Base-by-base conservation (phyloP, 2,888 invertebrate species). In the Synergus umbraculus region DNA sequence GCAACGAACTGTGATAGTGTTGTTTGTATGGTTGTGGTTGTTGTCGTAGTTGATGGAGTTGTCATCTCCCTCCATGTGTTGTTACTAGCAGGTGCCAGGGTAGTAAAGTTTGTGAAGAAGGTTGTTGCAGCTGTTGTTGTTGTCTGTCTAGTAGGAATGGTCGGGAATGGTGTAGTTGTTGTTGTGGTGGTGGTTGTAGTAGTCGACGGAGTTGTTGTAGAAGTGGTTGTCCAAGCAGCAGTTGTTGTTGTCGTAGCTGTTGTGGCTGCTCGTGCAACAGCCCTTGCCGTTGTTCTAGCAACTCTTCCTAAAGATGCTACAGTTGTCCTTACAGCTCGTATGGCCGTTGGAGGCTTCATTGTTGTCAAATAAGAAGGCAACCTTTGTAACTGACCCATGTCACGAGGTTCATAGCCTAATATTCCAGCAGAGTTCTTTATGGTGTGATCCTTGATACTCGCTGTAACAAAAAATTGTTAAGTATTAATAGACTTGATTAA, bases 391-490 rank as follows among this genome's bases (percentile, higher is more conserved):
- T 91, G 90, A 60, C 93, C 93, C 87, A 95, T 94, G 85, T 95
- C 94, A 77, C 94, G 94, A 69, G 95, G 91, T 58, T 83, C 83
- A 15, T 81, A 82, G 79, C 95, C 94, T 84, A 95, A 90, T 64
- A 95, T 95, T 86, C 95, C 95, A 83, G 96, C 96, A 80, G 96
- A 95, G 92, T 96, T 96, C 87, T 96, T 95, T 89, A 96, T 91
- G 77, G 96, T 95, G 91, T 97, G 96, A 88, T 95, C 95, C 84
- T 95, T 95, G 90, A 97, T 94, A 83, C 94, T 95, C 86, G 94
- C 95, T 92, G 92, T 0, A 83, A 79, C 54, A 43, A 66, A 46
- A 67, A 1, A 54, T 41, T 69, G 54, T n/a, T 4, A 65, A 29
- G 13, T 0, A 46, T 60, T 9, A 58, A 60, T 60, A 73, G 12